Evolutionary conservation across 2,113 vertebrate species (phyloP).

Genomic region (Regulus satrapa): DNA sequence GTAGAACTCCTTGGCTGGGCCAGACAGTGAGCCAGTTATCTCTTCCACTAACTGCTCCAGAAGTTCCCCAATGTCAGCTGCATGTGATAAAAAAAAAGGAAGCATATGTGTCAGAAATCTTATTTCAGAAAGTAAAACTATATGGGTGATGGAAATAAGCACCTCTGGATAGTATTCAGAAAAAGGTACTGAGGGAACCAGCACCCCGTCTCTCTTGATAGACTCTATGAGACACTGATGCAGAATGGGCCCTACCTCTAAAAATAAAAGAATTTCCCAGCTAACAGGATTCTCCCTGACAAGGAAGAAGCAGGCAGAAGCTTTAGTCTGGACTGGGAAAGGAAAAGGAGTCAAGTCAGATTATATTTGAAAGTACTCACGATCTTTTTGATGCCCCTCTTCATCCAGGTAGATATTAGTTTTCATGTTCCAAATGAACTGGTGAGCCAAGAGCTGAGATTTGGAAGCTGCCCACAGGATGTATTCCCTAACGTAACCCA

Average conservation of each 20-base stretch:
- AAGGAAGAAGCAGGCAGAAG: background rate
- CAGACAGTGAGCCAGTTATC: slow-evolving; percentile 89
- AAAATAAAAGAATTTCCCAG: background rate
- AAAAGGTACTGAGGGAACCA: background rate
- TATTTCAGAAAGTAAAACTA: background rate
- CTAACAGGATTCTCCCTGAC: background rate
- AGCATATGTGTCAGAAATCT: background rate
- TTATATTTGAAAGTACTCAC: slow-evolving; percentile 73
- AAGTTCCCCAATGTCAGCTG: slow-evolving; percentile 94
- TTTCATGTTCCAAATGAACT: slow-evolving; percentile 99
- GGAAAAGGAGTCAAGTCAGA: background rate
- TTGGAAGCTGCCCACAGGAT: slow-evolving; percentile 94
- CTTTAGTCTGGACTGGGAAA: background rate
- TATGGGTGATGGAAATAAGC: background rate
- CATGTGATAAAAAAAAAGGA: background rate
- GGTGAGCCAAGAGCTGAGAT: slow-evolving; percentile 94
- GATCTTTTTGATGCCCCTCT: slow-evolving; percentile 90
- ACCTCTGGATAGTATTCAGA: background rate
- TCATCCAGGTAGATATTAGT: slow-evolving; percentile 93
- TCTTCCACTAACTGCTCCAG: slow-evolving; percentile 92
- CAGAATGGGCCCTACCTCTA: background rate
- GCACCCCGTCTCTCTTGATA: background rate
- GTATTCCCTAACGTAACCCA: slow-evolving; percentile 96
- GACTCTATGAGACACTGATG: background rate
- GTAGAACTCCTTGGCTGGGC: slow-evolving; percentile 95